Conservation (phyloP, 1,140 invertebrate genomes). For the Drosophila oshimai region DNA sequence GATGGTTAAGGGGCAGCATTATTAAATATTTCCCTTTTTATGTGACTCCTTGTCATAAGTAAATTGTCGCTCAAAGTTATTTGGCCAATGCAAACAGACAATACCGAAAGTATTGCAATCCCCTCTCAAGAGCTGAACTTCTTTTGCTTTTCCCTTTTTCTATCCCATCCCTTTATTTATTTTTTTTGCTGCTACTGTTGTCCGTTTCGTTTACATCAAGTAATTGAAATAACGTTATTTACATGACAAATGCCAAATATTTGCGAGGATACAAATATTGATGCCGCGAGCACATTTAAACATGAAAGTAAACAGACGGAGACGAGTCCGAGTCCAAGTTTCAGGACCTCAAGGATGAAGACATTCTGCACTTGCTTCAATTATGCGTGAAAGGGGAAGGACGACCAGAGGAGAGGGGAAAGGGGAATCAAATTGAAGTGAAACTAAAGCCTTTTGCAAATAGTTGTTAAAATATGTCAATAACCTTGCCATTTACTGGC, state of each 20-base stretch:
- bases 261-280: constrained; percentile 73
- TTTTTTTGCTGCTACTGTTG: constrained; percentile 18
- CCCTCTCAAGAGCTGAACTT: constrained; percentile 16
- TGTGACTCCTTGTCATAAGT: constrained; percentile 16
- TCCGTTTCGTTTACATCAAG: constrained; percentile 49
- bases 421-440: constrained; percentile 65
- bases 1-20: not conserved
- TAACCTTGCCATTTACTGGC: constrained; percentile 65
- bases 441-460: constrained; percentile 80
- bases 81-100: constrained; percentile 49
- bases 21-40: constrained; percentile 6
- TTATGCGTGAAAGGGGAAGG: constrained; percentile 47
- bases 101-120: constrained; percentile 47
- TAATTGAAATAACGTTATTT: constrained; percentile 78
- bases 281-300: constrained; percentile 71
- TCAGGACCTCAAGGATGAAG: constrained; percentile 51
- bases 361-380: constrained; percentile 79
- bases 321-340: not conserved
- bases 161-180: not conserved
- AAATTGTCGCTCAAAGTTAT: constrained; percentile 50
- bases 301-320: constrained; percentile 57
- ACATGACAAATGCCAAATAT: constrained; percentile 75
- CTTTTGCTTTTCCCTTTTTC: not conserved
- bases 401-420: not conserved
- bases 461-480: constrained; percentile 80